Conservation (phyloP, 2,113 vertebrate species). For the Amia ocellicauda region DNA sequence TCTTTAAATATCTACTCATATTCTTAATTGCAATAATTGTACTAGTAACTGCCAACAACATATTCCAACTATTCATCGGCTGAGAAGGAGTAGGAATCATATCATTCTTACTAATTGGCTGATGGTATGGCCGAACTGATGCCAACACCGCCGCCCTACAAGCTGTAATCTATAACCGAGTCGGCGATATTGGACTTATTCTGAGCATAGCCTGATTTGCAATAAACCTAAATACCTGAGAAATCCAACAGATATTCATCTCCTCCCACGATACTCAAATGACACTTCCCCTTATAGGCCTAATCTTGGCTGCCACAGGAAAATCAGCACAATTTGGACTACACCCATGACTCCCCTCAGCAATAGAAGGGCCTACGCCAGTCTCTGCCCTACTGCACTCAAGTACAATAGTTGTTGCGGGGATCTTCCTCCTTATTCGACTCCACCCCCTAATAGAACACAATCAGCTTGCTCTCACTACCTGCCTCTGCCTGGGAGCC, state of each 20-base stretch:
- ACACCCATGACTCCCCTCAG: slow-evolving; percentile 29
- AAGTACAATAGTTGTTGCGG: slow-evolving; percentile 38
- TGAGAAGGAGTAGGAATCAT: slow-evolving; percentile 35
- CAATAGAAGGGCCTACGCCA: slow-evolving; percentile 36
- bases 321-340: slow-evolving; percentile 39
- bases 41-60: slow-evolving; percentile 28
- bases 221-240: slow-evolving; percentile 25
- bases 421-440: slow-evolving; percentile 25
- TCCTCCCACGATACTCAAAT: background rate
- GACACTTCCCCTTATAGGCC: slow-evolving; percentile 12
- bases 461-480: background rate
- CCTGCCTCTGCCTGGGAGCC: slow-evolving; percentile 25
- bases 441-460: slow-evolving; percentile 24
- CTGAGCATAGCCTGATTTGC: slow-evolving; percentile 22
- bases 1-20: slow-evolving; percentile 25
- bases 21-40: slow-evolving; percentile 32
- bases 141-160: slow-evolving; percentile 30
- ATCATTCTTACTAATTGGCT: slow-evolving; percentile 33
- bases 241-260: slow-evolving; percentile 20
- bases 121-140: slow-evolving; percentile 28
- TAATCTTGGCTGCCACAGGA: slow-evolving; percentile 25
- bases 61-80: slow-evolving; percentile 37
- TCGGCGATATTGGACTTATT: slow-evolving; percentile 25
- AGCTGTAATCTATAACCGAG: slow-evolving; percentile 28
- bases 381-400: slow-evolving; percentile 37